Base-by-base conservation (phyloP, 2,113 vertebrate genomes). In the Zapornia atra region DNA sequence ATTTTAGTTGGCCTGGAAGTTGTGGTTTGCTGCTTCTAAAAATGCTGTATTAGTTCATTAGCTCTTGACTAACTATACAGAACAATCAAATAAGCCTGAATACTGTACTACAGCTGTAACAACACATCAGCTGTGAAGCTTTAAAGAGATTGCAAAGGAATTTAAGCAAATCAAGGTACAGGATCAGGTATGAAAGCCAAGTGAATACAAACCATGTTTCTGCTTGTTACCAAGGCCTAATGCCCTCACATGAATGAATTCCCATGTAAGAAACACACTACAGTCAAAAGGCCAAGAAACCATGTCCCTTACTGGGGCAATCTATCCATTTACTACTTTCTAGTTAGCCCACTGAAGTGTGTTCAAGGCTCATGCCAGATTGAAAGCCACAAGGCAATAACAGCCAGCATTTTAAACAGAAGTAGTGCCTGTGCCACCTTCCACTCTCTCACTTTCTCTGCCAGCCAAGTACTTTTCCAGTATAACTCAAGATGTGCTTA, bases 261-360 rank as follows among this genome's bases (percentile, higher is more conserved):
- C 34, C 40, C 66, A 76, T 0, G 0, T 20, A 7, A 92, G 70
- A 88, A 88, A 90, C 0, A 0, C 0, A 0, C 20, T 56, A 12
- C 9, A 13, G 64, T 51, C 63, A 40, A 72, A 79, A 83, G 59
- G 21, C 19, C 33, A 83, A 57, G 56, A 66, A 86, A 54, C 6
- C 46, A 38, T 1, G 0, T 19, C 31, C 24, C 63, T 54, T 70
- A 33, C 14, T 79, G 59, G 65, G 54, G 33, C 21, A 56, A 50
- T 80, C 25, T 34, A 44, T 26, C 24, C 61, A 50, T 72, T 38
- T 75, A 57, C 34, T n/a, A 6, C 65, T 48, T 90, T 25, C 54
- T 10, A 2, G 5, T 69, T 51, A 76, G 13, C 10, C 25, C 54
- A n/a, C 53, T 65, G 15, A 68, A 13, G 38, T 2, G 10, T 15